A percentile compares a stretch with the other conserved stretches of the same genome.
Conservation (phyloP, 2,113 vertebrate genomes). For the Carassius carassius region DNA sequence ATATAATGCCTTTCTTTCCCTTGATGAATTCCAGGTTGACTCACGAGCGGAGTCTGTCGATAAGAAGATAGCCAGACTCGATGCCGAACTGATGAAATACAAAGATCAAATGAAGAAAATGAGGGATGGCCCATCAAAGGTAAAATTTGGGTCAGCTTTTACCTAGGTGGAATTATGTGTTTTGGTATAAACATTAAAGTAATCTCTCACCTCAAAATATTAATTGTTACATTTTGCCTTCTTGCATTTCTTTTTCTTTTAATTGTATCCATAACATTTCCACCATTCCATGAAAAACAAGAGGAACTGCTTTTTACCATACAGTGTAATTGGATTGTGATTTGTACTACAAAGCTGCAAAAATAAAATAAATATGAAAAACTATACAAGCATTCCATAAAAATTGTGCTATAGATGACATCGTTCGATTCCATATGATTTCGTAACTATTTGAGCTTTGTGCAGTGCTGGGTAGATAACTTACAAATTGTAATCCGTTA, state of each 20-base stretch:
- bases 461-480: too few relatives aligned
- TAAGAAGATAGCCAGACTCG: constrained; percentile 93
- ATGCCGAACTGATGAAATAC: constrained; percentile 92
- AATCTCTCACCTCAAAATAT: not conserved
- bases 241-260: not conserved
- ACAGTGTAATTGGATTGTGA: too few relatives aligned
- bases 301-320: too few relatives aligned
- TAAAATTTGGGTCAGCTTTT: constrained; percentile 57
- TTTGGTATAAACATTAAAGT: not conserved
- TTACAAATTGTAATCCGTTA: too few relatives aligned
- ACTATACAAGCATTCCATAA: not conserved
- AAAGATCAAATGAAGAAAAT: constrained; percentile 99
- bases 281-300: too few relatives aligned
- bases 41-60: constrained; percentile 91
- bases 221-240: not conserved
- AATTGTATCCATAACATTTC: too few relatives aligned
- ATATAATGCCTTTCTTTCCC: constrained; percentile 43
- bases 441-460: not conserved
- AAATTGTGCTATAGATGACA: not conserved
- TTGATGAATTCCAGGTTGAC: constrained; percentile 81
- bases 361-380: too few relatives aligned
- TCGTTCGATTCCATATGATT: not conserved
- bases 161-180: not conserved
- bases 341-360: too few relatives aligned
- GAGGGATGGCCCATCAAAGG: constrained; percentile 97